These are phyloP conservation scores for Sebastes trivittatus DNA, from an alignment of 2,797 vertebrate genomes.

Conservation along the genomic window DNA sequence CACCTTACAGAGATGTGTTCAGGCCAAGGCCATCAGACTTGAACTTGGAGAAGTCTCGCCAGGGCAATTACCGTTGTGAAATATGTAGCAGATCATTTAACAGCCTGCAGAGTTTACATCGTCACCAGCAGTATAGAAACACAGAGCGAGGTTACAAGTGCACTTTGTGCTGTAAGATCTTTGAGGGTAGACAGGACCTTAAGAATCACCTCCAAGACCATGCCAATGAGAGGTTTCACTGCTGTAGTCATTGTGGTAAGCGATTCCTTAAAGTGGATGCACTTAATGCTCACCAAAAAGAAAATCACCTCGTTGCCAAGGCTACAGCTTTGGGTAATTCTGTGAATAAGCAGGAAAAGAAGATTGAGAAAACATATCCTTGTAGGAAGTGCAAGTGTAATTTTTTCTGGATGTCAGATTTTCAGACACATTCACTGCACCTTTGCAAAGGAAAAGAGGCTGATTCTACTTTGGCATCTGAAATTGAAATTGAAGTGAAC, in stretches of 20 bases:
- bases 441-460: conserved; percentile 71
- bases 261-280: conserved; percentile 81
- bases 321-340: conserved; percentile 34
- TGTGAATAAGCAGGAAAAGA: conserved; percentile 72
- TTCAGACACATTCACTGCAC: conserved; percentile 78
- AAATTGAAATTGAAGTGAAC: conserved; percentile 54
- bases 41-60: conserved; percentile 49
- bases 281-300: conserved; percentile 80
- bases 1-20: conserved; percentile 45
- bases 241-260: conserved; percentile 83
- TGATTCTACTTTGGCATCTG: conserved; percentile 33
- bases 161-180: conserved; percentile 84
- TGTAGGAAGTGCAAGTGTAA: conserved; percentile 82
- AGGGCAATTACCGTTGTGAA: conserved; percentile 78
- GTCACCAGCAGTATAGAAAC: conserved; percentile 84
- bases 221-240: conserved; percentile 78
- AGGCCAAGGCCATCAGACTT: conserved; percentile 50
- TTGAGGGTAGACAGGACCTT: conserved; percentile 76
- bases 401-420: conserved; percentile 87
- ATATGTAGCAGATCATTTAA: conserved; percentile 82
- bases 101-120: conserved; percentile 78
- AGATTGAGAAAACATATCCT: conserved; percentile 76
- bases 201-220: conserved; percentile 81
- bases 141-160: conserved; percentile 83
- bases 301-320: conserved; percentile 68